Conservation (phyloP, 2,797 vertebrate genomes). For the Gymnocypris eckloni region DNA sequence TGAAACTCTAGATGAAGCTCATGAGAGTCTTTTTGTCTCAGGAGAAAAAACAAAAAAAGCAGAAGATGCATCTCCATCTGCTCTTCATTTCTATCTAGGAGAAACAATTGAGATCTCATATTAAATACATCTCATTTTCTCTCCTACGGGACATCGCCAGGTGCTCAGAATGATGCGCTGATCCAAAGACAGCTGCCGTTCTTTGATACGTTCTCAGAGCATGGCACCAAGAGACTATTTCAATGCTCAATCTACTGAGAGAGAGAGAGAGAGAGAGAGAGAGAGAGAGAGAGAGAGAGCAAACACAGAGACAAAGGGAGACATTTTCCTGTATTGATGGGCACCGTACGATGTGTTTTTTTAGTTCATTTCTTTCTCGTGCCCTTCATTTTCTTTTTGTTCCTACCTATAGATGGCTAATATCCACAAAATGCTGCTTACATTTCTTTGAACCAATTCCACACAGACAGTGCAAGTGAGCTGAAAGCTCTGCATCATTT, state of each 20-base stretch:
- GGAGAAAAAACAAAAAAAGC: neutral
- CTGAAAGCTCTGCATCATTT: neutral
- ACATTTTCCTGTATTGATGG: neutral
- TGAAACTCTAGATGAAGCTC: neutral
- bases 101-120: constrained; percentile 28
- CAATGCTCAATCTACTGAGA: neutral
- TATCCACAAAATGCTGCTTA: neutral
- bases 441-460: neutral
- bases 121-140: constrained; percentile 4
- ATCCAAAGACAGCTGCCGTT: constrained; percentile 35
- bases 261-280: neutral
- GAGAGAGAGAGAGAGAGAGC: neutral
- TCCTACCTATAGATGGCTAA: neutral
- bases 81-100: neutral
- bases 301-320: constrained; percentile 16
- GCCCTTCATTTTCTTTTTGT: constrained; percentile 22
- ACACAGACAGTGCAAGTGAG: neutral
- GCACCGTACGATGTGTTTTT: neutral
- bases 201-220: neutral
- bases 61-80: neutral
- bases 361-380: constrained; percentile 1
- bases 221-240: constrained; percentile 1
- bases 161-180: constrained; percentile 23
- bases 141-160: constrained; percentile 8
- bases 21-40: constrained; percentile 1